These are phyloP conservation scores for Arctocebus calabarensis DNA, from an alignment of 2,797 vertebrate species.

Conservation along the genomic window DNA sequence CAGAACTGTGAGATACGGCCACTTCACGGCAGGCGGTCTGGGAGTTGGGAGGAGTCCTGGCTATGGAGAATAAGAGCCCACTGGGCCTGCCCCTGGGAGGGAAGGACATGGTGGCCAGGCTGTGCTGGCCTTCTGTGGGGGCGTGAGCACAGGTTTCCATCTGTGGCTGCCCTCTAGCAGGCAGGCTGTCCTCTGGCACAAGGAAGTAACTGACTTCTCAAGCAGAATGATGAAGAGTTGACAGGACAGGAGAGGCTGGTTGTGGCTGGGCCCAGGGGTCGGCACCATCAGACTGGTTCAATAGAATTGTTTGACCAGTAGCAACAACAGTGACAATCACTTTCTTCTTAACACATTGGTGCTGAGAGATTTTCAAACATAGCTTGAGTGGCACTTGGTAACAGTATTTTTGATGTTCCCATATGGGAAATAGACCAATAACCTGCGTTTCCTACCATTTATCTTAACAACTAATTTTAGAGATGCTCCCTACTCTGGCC, in stretches of 20 bases:
- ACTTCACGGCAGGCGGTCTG: too few species aligned
- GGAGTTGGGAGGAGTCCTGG: neutral
- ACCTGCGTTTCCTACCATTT: neutral
- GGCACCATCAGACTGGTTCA: neutral
- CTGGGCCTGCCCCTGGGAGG: neutral
- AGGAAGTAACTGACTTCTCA: neutral
- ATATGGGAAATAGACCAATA: neutral
- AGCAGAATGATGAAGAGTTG: neutral
- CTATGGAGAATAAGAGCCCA: fast-evolving
- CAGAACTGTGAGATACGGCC: too few species aligned
- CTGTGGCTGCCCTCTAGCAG: fast-evolving
- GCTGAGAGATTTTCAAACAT: neutral
- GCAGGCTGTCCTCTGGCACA: neutral
- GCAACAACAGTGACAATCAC: neutral
- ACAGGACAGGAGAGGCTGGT: neutral
- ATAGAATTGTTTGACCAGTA: fast-evolving
- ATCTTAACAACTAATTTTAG: neutral
- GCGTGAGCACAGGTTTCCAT: fast-evolving
- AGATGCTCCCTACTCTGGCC: fast-evolving
- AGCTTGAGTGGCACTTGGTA: neutral
- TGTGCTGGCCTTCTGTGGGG: neutral
- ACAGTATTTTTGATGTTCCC: neutral
- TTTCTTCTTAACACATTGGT: too few species aligned
- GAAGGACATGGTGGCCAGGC: neutral
- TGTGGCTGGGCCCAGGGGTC: fast-evolving